Base-by-base conservation (phyloP, 2,113 vertebrate genomes). In the Dolichallabes microphthalmus region DNA sequence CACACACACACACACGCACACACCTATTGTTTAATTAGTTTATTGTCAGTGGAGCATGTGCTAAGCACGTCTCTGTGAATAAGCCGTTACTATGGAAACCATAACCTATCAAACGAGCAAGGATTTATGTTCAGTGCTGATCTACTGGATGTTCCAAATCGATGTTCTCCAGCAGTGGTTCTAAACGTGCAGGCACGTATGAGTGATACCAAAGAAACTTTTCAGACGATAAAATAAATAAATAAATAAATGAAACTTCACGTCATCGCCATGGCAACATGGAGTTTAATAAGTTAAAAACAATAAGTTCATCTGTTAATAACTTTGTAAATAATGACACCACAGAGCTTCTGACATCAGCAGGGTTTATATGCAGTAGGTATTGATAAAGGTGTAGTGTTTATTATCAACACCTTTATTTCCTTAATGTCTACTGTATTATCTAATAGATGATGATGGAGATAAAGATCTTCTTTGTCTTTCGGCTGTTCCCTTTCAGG, bases 211-310 rank as follows among this genome's bases (percentile, higher is more conserved):
- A 4, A 45, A 74, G 4, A 50, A 13, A 64, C 71, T 35, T 35
- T 69, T 32, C 14, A 11, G 20, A 85, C n/a, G n/a, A n/a, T n/a
- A n/a, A n/a, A n/a, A n/a, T n/a, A 64, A 17, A 11, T 61, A 35
- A n/a, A 32, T 6, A 74, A 82, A 63, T 84, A 85, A 84, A 45
- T 50, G 10, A 25, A 74, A 22, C 11, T n/a, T 75, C 22, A 75
- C 45, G 73, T 52, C 13, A 4, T 50, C 10, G 0, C 20, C 39
- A 50, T 74, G 71, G 39, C 71, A 74, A 74, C 14, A 11, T 75
- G 45, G 22, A n/a, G 20, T 52, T 52, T 75, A 85, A 39, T 5
- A 39, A 6, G 39, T 39, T 39, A 0, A 39, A 39, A 39, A 39
- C 39, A 39, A 39, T 39, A 39, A 5, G 39, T 39, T 39, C 39